A percentile compares a stretch with the other conserved stretches of the same genome.
phyloP scores from a whole-genome alignment of 2,888 invertebrate genomes.

The Emesis castigata region DNA sequence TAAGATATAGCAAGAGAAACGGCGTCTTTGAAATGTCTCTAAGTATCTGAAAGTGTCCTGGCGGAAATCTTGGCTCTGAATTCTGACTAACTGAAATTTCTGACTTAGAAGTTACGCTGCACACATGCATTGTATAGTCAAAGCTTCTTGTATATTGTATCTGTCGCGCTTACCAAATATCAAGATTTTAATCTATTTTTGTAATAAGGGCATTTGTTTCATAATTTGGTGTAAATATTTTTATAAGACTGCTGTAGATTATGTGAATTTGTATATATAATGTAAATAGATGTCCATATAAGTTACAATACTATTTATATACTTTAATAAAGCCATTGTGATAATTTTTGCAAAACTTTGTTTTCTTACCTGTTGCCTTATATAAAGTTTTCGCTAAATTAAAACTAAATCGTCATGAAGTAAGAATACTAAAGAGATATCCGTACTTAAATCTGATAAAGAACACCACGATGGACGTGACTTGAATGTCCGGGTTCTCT shows the following conservation, averaged over 20 bases:
- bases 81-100: no score
- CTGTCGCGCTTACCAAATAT: slow-evolving; percentile 87
- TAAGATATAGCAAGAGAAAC: no score
- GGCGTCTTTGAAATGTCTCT: no score
- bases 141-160: slow-evolving; percentile 85
- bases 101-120: no score
- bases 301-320: slow-evolving; percentile 89
- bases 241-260: slow-evolving; percentile 88
- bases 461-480: slow-evolving; percentile 78
- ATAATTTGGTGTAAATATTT: slow-evolving; percentile 85
- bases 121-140: slow-evolving; percentile 82
- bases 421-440: slow-evolving; percentile 53
- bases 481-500: slow-evolving; percentile 75
- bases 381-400: slow-evolving; percentile 6
- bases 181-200: slow-evolving; percentile 86
- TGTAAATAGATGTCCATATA: slow-evolving; percentile 87
- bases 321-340: slow-evolving; percentile 89
- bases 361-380: slow-evolving; percentile 66
- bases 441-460: slow-evolving; percentile 78
- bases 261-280: slow-evolving; percentile 86
- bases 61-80: no score
- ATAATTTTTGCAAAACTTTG: slow-evolving; percentile 84
- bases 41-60: no score
- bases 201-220: slow-evolving; percentile 82
- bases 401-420: neutral